Evolutionary conservation across 2,888 invertebrate genomes (phyloP).

Genomic region (Ormyrus labotus): DNA sequence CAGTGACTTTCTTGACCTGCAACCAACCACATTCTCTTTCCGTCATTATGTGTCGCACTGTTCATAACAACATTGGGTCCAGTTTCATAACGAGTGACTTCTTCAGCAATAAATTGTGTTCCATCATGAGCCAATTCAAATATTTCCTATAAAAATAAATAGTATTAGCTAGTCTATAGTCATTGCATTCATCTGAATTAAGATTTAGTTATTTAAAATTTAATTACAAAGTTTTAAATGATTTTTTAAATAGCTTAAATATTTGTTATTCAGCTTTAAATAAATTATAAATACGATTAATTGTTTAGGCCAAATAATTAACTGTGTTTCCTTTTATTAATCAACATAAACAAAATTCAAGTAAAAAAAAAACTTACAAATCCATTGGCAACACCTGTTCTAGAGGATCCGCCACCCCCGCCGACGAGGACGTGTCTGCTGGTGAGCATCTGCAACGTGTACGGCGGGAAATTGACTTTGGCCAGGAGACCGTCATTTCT

Average conservation of each 20-base stretch:
- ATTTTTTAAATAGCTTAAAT: neutral
- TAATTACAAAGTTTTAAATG: neutral
- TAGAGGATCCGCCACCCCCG: constrained; percentile 97
- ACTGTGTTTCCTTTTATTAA: too few species aligned
- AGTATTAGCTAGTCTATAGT: neutral
- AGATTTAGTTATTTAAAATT: too few species aligned
- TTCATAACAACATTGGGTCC: constrained; percentile 95
- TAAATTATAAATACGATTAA: too few species aligned
- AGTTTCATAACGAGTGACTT: constrained; percentile 92
- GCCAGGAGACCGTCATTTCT: constrained; percentile 86
- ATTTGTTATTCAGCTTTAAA: too few species aligned
- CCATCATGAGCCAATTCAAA: constrained; percentile 94
- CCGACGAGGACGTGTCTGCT: constrained; percentile 96
- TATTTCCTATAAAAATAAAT: constrained; percentile 83
- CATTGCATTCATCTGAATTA: too few species aligned
- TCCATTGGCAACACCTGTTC: constrained; percentile 97
- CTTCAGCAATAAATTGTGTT: constrained; percentile 88
- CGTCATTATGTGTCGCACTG: constrained; percentile 85
- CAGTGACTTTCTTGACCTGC: constrained; percentile 96
- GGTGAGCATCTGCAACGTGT: constrained; percentile 92
- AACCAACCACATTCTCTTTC: constrained; percentile 86
- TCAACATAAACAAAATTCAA: neutral
- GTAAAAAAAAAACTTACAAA: constrained; percentile 83
- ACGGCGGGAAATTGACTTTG: constrained; percentile 94
- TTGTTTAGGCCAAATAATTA: too few species aligned